Conservation (phyloP, 1,140 invertebrate genomes). For the Luehdorfia chinensis region DNA sequence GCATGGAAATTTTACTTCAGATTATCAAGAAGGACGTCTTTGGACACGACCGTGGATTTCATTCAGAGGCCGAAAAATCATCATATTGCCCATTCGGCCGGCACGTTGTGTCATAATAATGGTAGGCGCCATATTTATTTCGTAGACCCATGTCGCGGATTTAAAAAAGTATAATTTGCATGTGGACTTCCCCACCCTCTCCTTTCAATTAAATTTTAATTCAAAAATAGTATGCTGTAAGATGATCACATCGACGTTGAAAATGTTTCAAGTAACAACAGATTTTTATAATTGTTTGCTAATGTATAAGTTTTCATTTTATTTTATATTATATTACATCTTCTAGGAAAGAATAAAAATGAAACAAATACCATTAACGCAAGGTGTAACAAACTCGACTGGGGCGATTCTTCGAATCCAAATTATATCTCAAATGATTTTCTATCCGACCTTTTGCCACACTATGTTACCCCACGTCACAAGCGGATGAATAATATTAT, state of each 20-base stretch:
- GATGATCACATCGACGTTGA: no score
- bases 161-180: no score
- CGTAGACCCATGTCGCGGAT: no score
- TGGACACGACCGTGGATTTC: constrained; percentile 53
- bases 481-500: constrained; percentile 29
- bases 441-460: constrained; percentile 58
- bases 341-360: no score
- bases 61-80: constrained; percentile 44
- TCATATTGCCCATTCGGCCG: constrained; percentile 53
- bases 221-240: no score
- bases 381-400: constrained; percentile 38
- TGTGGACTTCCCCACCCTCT: no score
- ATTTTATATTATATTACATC: no score
- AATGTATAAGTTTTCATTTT: no score
- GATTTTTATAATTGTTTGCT: no score
- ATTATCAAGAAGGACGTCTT: constrained; percentile 48
- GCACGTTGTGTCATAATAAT: constrained; percentile 46
- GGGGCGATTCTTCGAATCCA: constrained; percentile 38
- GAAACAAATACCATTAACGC: constrained; percentile 35
- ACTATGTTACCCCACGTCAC: constrained; percentile 66
- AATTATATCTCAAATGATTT: constrained; percentile 45
- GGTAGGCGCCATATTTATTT: no score
- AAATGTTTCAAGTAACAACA: no score
- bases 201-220: no score
- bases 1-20: constrained; percentile 26